Evolutionary conservation across 2,113 vertebrate genomes (phyloP).

Genomic region (Polypterus senegalus): DNA sequence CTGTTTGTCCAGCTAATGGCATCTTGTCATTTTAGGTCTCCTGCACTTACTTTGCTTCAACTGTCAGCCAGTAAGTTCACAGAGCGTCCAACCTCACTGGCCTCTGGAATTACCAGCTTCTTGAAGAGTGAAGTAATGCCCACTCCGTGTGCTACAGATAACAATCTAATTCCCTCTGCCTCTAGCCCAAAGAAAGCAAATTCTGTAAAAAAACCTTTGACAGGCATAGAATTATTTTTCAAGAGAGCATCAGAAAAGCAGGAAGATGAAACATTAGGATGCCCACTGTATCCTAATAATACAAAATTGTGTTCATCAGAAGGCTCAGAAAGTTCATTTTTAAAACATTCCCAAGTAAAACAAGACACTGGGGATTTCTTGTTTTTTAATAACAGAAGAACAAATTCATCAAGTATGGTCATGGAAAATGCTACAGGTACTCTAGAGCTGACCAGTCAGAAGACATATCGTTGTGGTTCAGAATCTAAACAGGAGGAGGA

Average conservation of each 20-base stretch:
- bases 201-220: constrained; percentile 32
- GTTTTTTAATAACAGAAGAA: no score
- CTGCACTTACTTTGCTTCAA: constrained; percentile 67
- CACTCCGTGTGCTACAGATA: constrained; percentile 27
- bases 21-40: constrained; percentile 55
- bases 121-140: constrained; percentile 46
- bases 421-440: no score
- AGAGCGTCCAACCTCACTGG: constrained; percentile 33
- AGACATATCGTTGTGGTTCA: no score
- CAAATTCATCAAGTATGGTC: no score
- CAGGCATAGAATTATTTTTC: constrained; percentile 68
- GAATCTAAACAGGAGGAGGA: neutral
- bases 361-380: no score
- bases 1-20: neutral
- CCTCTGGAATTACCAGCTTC: constrained; percentile 62
- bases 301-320: no score
- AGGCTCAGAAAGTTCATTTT: no score
- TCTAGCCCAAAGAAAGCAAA: constrained; percentile 24
- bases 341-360: no score
- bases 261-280: constrained; percentile 17
- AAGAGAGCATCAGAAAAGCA: constrained; percentile 58
- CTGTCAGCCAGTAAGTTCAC: constrained; percentile 78
- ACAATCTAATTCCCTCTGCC: constrained; percentile 15
- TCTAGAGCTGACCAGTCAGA: no score
- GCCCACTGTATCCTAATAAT: neutral